Evolutionary conservation across 2,888 invertebrate species (phyloP).

Genomic region (Amphipyra tragopoginis): DNA sequence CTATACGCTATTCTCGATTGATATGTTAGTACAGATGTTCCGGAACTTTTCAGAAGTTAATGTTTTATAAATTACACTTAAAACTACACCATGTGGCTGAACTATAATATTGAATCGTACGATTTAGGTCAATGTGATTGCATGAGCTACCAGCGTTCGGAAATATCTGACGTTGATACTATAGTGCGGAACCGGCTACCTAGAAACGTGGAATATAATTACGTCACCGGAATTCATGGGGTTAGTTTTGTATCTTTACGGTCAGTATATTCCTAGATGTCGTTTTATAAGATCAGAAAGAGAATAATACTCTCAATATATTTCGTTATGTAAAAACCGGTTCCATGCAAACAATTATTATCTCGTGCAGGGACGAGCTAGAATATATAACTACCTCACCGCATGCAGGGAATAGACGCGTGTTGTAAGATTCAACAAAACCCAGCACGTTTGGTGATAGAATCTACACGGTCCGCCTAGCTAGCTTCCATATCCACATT

Average conservation of each 20-base stretch:
- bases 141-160: slow-evolving; percentile 64
- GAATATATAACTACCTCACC: too few species aligned
- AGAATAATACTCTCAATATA: neutral
- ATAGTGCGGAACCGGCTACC: slow-evolving; percentile 56
- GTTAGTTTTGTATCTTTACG: slow-evolving; percentile 29
- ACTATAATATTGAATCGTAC: slow-evolving; percentile 50
- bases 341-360: too few species aligned
- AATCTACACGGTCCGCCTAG: too few species aligned
- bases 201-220: slow-evolving; percentile 21
- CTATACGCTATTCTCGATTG: slow-evolving; percentile 50
- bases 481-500: too few species aligned
- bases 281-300: slow-evolving; percentile 6
- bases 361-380: too few species aligned
- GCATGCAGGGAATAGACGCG: too few species aligned
- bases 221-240: slow-evolving; percentile 24
- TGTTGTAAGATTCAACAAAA: too few species aligned
- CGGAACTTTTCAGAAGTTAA: slow-evolving; percentile 47
- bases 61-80: slow-evolving; percentile 44
- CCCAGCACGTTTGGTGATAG: too few species aligned
- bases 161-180: slow-evolving; percentile 66
- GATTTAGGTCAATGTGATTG: slow-evolving; percentile 75
- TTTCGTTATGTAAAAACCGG: too few species aligned
- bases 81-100: slow-evolving; percentile 53
- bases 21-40: slow-evolving; percentile 59
- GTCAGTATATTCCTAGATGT: slow-evolving; percentile 23